Evolutionary conservation across 2,888 invertebrate species (phyloP).

Genomic region (Cosmia trapezina): DNA sequence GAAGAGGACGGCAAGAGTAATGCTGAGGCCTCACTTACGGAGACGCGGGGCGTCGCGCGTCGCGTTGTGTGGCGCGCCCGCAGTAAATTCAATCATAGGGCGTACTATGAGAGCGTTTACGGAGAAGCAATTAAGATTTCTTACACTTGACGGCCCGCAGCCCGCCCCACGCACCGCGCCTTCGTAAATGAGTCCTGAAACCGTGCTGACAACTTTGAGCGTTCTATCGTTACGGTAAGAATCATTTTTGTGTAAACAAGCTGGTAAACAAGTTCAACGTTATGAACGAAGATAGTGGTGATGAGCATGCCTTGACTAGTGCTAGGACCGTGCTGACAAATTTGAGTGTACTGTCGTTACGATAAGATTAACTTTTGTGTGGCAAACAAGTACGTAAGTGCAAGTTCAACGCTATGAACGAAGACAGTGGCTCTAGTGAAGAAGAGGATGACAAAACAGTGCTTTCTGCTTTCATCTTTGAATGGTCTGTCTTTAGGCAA

Average conservation of each 20-base stretch:
- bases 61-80: no score
- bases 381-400: neutral
- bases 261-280: slow-evolving; percentile 90
- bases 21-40: no score
- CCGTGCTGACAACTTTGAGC: neutral
- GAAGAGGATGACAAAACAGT: slow-evolving; percentile 81
- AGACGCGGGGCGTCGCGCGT: no score
- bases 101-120: no score
- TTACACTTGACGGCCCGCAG: no score
- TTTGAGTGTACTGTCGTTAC: slow-evolving; percentile 92
- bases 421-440: slow-evolving; percentile 46
- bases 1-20: slow-evolving; percentile 89
- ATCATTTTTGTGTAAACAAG: neutral
- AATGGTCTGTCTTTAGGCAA: neutral
- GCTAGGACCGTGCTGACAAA: slow-evolving; percentile 93
- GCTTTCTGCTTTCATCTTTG: neutral
- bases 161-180: no score
- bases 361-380: slow-evolving; percentile 68
- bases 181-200: no score
- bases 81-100: no score
- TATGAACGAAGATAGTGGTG: slow-evolving; percentile 72
- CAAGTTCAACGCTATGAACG: no score
- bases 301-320: slow-evolving; percentile 89
- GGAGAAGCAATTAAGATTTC: no score
- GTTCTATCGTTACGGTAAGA: neutral